These are phyloP conservation scores for Brachionus sp. DNA, from an alignment of 1,140 invertebrate species.

Conservation along the genomic window DNA sequence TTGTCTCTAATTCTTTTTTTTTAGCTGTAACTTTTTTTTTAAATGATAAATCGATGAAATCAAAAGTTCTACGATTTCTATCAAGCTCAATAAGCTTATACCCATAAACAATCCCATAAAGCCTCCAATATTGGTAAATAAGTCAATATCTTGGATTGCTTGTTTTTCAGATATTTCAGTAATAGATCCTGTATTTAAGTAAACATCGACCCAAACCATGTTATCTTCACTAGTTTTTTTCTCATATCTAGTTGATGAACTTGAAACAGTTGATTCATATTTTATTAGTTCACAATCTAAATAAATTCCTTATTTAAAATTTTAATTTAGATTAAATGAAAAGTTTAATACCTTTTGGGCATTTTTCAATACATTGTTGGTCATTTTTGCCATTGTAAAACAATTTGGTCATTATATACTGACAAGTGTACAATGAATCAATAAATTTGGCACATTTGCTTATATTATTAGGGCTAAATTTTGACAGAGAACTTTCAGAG, in stretches of 20 bases:
- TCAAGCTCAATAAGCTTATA: not conserved
- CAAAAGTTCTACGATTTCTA: not conserved
- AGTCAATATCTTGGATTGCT: not conserved
- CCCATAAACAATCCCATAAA: not conserved
- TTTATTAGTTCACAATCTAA: constrained; percentile 20
- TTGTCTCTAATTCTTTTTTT: not conserved
- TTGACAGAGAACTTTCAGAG: not conserved
- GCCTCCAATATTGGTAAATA: not conserved
- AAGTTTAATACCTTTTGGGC: constrained; percentile 22
- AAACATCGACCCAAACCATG: not conserved
- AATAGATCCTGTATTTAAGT: not conserved
- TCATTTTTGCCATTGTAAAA: constrained; percentile 41
- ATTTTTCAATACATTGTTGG: not conserved
- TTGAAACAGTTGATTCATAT: constrained; percentile 28
- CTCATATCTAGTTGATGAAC: not conserved
- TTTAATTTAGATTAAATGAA: not conserved
- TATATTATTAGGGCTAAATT: not conserved
- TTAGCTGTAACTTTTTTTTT: not conserved
- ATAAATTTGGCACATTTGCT: constrained; percentile 31
- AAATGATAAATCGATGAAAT: not conserved
- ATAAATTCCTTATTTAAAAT: not conserved
- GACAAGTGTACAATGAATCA: constrained; percentile 37
- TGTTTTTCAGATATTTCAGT: not conserved
- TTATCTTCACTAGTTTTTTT: not conserved
- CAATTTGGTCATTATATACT: constrained; percentile 23